These are phyloP conservation scores for Clusia tigrina DNA, from an alignment of 2,888 invertebrate genomes.

Conservation along the genomic window DNA sequence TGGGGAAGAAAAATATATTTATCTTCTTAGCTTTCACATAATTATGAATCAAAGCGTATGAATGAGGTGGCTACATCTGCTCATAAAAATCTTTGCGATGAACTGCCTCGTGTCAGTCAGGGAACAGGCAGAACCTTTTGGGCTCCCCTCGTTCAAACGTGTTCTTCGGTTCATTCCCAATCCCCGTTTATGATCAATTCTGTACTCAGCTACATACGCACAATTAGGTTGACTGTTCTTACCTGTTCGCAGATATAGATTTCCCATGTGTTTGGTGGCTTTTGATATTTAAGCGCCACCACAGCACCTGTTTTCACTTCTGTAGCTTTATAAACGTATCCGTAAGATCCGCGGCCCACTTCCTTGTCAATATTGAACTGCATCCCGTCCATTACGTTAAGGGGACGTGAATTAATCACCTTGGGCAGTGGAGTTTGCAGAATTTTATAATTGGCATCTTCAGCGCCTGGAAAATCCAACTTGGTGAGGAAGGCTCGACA, in stretches of 20 bases:
- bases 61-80: too few relatives aligned
- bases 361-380: slow-evolving; percentile 76
- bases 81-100: too few relatives aligned
- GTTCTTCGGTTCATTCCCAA: too few relatives aligned
- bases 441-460: slow-evolving; percentile 68
- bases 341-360: slow-evolving; percentile 86
- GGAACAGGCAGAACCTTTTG: too few relatives aligned
- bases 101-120: too few relatives aligned
- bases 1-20: too few relatives aligned
- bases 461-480: slow-evolving; percentile 76
- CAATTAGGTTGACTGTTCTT: too few relatives aligned
- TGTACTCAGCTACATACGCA: too few relatives aligned
- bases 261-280: slow-evolving; percentile 92
- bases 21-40: too few relatives aligned
- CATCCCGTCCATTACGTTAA: slow-evolving; percentile 67
- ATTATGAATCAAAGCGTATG: too few relatives aligned
- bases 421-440: slow-evolving; percentile 70
- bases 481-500: slow-evolving; percentile 76
- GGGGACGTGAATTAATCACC: slow-evolving; percentile 67
- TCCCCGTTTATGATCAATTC: too few relatives aligned
- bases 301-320: slow-evolving; percentile 57
- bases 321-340: slow-evolving; percentile 74
- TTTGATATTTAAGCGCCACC: slow-evolving; percentile 86
- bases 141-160: too few relatives aligned
- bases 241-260: slow-evolving; percentile 80